These are phyloP conservation scores for Megaceryle maxima DNA, from an alignment of 2,113 vertebrate genomes.

Conservation along the genomic window DNA sequence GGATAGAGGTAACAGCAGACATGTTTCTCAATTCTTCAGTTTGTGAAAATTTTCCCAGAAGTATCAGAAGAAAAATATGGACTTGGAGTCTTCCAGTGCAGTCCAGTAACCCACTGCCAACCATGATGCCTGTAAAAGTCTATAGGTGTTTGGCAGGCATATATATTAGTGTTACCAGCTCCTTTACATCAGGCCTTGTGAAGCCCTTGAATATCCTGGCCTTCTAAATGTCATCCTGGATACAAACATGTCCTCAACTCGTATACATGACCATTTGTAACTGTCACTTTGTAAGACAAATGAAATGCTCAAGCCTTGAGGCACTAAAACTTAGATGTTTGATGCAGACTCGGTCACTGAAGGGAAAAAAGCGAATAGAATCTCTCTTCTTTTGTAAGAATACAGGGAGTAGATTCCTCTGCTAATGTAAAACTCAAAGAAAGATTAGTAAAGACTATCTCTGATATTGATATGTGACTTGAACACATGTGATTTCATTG, in stretches of 20 bases:
- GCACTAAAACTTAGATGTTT: background rate
- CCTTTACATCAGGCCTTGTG: background rate
- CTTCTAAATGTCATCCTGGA: background rate
- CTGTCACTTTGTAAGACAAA: background rate
- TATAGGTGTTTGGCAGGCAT: background rate
- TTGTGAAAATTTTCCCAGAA: background rate
- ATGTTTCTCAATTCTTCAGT: background rate
- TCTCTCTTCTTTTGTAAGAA: background rate
- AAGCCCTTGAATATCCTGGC: background rate
- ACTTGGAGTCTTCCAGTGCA: background rate
- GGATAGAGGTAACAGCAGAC: background rate
- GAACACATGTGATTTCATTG: background rate
- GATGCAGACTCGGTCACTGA: background rate
- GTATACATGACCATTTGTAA: background rate
- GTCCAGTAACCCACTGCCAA: background rate
- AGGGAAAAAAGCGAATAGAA: background rate
- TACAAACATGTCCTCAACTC: background rate
- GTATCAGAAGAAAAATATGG: background rate
- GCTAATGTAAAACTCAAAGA: background rate
- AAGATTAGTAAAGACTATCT: background rate
- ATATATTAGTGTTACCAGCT: background rate
- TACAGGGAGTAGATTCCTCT: background rate
- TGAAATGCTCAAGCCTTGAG: background rate
- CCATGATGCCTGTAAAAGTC: background rate
- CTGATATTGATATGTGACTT: background rate